Percentiles rank a stretch among this genome's conserved stretches.
Conservation (phyloP, 2,888 invertebrate genomes). For the Neoitamus cyanurus region DNA sequence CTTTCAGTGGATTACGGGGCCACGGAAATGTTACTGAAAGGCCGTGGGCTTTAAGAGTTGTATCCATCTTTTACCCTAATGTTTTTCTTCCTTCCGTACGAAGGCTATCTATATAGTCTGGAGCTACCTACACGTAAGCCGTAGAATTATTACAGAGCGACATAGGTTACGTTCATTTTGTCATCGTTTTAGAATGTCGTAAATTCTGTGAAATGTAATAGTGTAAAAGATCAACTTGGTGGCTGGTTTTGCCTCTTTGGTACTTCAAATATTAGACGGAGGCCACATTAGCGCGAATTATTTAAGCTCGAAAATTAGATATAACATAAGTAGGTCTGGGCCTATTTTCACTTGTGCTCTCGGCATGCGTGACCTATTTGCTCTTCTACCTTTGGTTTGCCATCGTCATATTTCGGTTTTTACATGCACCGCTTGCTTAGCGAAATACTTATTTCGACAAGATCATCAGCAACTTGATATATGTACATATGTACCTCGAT, state of each 20-base stretch:
- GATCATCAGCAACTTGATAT: background rate
- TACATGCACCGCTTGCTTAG: background rate
- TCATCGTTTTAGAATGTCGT: too few relatives aligned
- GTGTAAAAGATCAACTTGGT: background rate
- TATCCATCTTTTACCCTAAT: background rate
- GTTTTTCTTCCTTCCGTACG: background rate
- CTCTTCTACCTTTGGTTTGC: background rate
- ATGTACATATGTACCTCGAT: background rate
- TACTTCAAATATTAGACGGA: background rate
- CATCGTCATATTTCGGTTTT: background rate
- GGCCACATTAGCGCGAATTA: conserved; percentile 6
- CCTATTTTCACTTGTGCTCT: conserved; percentile 55
- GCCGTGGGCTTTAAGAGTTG: background rate
- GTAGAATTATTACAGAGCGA: too few relatives aligned
- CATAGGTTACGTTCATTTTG: too few relatives aligned
- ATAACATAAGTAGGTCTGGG: conserved; percentile 54
- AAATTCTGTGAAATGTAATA: background rate
- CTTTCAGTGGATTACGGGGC: background rate
- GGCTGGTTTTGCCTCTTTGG: background rate
- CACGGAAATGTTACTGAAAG: background rate
- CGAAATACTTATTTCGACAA: background rate
- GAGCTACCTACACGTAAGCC: too few relatives aligned
- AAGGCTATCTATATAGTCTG: background rate
- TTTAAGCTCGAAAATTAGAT: conserved; percentile 51
- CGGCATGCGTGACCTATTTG: background rate